phyloP scores from a whole-genome alignment of 92 coral and sea anemone genomes.

The Palythoa grandis region DNA sequence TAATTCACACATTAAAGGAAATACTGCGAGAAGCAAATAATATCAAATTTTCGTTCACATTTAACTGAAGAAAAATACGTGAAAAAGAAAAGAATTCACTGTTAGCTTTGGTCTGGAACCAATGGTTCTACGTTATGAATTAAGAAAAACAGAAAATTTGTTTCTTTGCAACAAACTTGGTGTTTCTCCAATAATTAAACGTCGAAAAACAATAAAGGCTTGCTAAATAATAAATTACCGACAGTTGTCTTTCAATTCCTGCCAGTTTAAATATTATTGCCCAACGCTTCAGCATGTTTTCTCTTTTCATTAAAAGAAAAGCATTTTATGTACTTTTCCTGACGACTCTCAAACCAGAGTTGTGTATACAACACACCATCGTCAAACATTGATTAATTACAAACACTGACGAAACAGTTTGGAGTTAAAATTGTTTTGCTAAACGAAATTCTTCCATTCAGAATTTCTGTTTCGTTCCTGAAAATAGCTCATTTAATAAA shows the following conservation, averaged over 20 bases:
- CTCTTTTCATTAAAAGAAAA: slow-evolving; percentile 5
- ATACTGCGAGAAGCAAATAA: too few relatives aligned
- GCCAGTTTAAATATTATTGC: neutral
- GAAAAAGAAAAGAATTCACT: too few relatives aligned
- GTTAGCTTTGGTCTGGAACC: too few relatives aligned
- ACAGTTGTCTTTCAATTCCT: slow-evolving; percentile 25
- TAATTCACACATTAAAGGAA: too few relatives aligned
- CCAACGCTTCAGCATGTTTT: slow-evolving; percentile 2
- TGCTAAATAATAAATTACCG: slow-evolving; percentile 44
- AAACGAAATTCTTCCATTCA: slow-evolving; percentile 10
- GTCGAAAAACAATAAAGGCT: slow-evolving; percentile 28
- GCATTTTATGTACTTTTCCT: neutral
- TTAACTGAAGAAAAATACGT: too few relatives aligned
- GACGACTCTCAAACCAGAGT: neutral
- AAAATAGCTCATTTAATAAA: neutral
- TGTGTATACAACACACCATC: neutral
- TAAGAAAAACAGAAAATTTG: neutral
- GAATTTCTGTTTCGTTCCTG: neutral
- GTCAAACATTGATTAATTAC: neutral
- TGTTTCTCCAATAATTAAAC: slow-evolving; percentile 27
- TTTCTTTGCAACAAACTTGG: neutral
- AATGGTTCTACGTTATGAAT: too few relatives aligned
- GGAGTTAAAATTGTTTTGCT: neutral
- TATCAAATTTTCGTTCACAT: too few relatives aligned
- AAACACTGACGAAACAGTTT: neutral